phyloP scores from a whole-genome alignment of 2,113 vertebrate species.

The Syngnathoides biaculeatus region DNA sequence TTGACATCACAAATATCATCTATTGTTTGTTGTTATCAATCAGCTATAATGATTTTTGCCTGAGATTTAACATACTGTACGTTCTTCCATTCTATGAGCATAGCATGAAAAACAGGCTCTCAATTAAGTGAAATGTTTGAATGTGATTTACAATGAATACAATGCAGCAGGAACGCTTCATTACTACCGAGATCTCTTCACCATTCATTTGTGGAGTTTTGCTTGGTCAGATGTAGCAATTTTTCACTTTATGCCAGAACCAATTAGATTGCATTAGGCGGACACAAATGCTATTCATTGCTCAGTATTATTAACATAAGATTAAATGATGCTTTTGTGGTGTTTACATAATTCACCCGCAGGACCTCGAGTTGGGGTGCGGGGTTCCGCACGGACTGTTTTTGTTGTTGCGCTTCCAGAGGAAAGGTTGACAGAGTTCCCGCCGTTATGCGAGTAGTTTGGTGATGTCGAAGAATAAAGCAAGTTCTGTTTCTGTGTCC shows the following conservation, averaged over 20 bases:
- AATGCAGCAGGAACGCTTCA: slow-evolving; percentile 35
- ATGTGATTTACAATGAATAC: neutral
- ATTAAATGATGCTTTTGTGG: neutral
- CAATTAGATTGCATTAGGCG: slow-evolving; percentile 94
- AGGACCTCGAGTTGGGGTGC: too few relatives aligned
- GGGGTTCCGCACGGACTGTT: too few relatives aligned
- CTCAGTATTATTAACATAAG: neutral
- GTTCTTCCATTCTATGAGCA: slow-evolving; percentile 15
- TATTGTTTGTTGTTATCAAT: neutral
- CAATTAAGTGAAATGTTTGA: neutral
- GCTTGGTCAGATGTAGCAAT: slow-evolving; percentile 83
- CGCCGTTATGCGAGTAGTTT: too few relatives aligned
- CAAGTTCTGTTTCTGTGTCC: too few relatives aligned
- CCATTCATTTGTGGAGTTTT: slow-evolving; percentile 55
- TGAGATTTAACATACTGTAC: slow-evolving; percentile 14
- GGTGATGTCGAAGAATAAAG: too few relatives aligned
- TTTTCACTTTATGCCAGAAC: slow-evolving; percentile 87
- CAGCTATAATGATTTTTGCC: neutral
- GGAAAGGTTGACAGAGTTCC: too few relatives aligned
- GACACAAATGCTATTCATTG: slow-evolving; percentile 74
- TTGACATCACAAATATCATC: neutral
- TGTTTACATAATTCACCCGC: too few relatives aligned
- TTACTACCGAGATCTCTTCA: slow-evolving; percentile 57
- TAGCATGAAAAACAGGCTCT: neutral
- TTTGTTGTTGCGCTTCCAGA: too few relatives aligned